A percentile compares a stretch with the other conserved stretches of the same genome.
Conservation (phyloP, 2,888 invertebrate species). For the Seladonia tumulorum region DNA sequence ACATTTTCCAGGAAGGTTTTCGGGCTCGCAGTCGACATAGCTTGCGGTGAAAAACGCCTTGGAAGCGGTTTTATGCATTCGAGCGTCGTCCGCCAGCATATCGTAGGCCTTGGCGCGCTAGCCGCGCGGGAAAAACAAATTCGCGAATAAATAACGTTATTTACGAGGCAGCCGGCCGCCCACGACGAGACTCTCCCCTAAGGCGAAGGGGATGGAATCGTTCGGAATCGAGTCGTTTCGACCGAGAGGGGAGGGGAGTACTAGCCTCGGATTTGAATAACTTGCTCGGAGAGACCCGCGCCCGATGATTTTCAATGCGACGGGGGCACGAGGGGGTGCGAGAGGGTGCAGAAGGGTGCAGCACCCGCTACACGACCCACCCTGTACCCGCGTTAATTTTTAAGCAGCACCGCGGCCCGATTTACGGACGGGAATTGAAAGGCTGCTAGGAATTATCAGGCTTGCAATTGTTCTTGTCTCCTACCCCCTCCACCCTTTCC, state of each 20-base stretch:
- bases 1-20: neutral
- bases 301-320: slow-evolving; percentile 37
- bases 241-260: slow-evolving; percentile 18
- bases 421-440: slow-evolving; percentile 28
- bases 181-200: slow-evolving; percentile 18
- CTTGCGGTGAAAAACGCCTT: slow-evolving; percentile 33
- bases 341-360: slow-evolving; percentile 37
- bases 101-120: slow-evolving; percentile 18
- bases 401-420: slow-evolving; percentile 37
- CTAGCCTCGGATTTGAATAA: slow-evolving; percentile 57
- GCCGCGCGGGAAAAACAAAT: slow-evolving; percentile 71
- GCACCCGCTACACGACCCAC: slow-evolving; percentile 34
- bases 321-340: neutral
- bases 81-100: slow-evolving; percentile 37
- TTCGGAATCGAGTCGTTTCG: slow-evolving; percentile 28
- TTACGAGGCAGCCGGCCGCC: slow-evolving; percentile 58
- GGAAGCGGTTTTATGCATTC: slow-evolving; percentile 62
- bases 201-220: slow-evolving; percentile 44
- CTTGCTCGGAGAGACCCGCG: slow-evolving; percentile 24
- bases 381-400: slow-evolving; percentile 49
- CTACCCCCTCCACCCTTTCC: neutral
- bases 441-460: slow-evolving; percentile 34
- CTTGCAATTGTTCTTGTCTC: slow-evolving; percentile 10
- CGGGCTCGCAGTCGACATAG: neutral
- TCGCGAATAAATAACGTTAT: slow-evolving; percentile 77